Evolutionary conservation across 2,888 invertebrate genomes (phyloP), one percentile per base, ranked within the genome.

Genomic region (Trichogramma dendrolimi): DNA sequence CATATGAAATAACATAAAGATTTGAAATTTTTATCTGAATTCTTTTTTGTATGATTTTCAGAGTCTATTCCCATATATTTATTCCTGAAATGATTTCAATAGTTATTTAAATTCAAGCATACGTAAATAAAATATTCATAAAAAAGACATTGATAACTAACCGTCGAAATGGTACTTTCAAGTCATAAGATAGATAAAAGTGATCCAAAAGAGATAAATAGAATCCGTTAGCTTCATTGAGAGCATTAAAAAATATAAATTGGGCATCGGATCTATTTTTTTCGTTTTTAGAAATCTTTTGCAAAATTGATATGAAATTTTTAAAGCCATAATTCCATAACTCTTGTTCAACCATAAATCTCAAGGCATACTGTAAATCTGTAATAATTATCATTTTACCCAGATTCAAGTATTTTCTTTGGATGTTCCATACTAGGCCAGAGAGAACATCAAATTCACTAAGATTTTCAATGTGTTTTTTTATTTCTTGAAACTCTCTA

Each of bases 291-390:
- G 88, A 85, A 70, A 89, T 86, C 56, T 85, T 84, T 75, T 93
- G 93, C 63, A 93, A 79, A 3, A 85, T 84, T 59, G 88, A 89
- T 77, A 94, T 93, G 79, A 91, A 90, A 79, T 91, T 91, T 78
- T 92, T 92, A 81, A 94, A 93, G 56, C 91, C 91, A 71, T 90
- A 84, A 80, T 90, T 92, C 93, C 93, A 94, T 69, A 94, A 81
- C 73, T 93, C 93, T 75, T 92, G 92, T 76, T 94, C 94, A 42
- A 92, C 91, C 81, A 93, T 93, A 78, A 90, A 90, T 77, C 93
- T 92, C 72, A 94, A 80, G 11, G 92, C 92, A 83, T 90, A 92
- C 77, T 93, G 92, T 70, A 93, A 81, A 79, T 93, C 92, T 27
- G 3, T 27, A 27, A 27, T 27, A 27, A 27, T 27, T 27, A 27